phyloP scores from a whole-genome alignment of 2,797 vertebrate genomes.

The Crocodylus rhombifer region DNA sequence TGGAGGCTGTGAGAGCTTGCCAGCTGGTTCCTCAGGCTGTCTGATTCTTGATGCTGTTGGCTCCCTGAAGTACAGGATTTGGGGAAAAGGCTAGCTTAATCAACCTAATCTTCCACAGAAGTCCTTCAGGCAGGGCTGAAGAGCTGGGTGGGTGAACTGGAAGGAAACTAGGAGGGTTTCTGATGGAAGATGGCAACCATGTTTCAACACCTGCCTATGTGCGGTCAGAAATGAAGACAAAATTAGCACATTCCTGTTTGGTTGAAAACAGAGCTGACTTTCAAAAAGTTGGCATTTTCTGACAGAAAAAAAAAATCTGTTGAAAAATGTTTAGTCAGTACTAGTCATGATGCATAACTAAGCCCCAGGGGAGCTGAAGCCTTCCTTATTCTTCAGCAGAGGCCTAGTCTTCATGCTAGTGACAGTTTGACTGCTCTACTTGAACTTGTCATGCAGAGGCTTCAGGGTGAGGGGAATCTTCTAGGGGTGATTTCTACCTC shows the following conservation, averaged over 20 bases:
- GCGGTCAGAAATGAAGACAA: background rate
- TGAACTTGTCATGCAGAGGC: background rate
- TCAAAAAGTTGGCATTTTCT: background rate
- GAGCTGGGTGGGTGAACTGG: rapidly evolving
- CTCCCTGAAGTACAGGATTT: too few species aligned
- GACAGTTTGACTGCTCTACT: background rate
- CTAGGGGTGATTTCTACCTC: background rate
- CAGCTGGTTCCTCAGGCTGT: too few species aligned
- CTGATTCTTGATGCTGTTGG: too few species aligned
- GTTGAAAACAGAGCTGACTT: background rate
- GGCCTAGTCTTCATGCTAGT: background rate
- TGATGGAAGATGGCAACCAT: background rate
- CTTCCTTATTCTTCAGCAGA: background rate
- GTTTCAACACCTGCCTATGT: background rate
- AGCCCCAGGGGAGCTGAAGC: background rate
- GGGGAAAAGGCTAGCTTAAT: too few species aligned
- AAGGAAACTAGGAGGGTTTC: background rate
- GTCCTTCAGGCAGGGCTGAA: background rate
- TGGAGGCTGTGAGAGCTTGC: too few species aligned
- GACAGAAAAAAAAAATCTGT: background rate
- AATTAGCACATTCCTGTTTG: background rate
- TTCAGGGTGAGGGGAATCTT: background rate
- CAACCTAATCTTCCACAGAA: too few species aligned
- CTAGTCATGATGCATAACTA: background rate
- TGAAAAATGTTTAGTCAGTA: background rate